These are phyloP conservation scores for Epirrita christyi DNA, from an alignment of 2,888 invertebrate species.

Conservation along the genomic window DNA sequence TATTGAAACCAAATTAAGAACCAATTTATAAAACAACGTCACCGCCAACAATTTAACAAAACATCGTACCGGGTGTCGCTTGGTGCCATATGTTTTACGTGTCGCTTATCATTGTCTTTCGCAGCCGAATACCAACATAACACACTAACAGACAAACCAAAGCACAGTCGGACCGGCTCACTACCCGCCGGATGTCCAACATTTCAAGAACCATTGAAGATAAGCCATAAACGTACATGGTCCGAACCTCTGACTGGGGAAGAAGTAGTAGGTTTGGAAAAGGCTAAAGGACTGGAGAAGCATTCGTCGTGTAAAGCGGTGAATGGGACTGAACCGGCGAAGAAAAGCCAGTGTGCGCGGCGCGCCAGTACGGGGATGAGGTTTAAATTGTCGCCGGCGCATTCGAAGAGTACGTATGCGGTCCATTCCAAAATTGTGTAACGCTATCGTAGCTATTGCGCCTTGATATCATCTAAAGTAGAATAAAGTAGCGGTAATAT, in stretches of 20 bases:
- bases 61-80: constrained; percentile 69
- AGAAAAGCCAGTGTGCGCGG: constrained; percentile 67
- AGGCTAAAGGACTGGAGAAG: constrained; percentile 44
- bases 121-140: constrained; percentile 79
- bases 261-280: constrained; percentile 68
- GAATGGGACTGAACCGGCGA: constrained; percentile 63
- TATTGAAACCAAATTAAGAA: too few species aligned
- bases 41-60: constrained; percentile 46
- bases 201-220: constrained; percentile 69
- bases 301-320: constrained; percentile 68
- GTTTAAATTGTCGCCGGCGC: constrained; percentile 76
- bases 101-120: constrained; percentile 60
- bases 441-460: neutral
- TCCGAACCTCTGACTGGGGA: constrained; percentile 88
- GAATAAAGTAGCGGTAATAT: constrained; percentile 8
- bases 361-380: constrained; percentile 77
- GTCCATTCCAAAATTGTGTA: constrained; percentile 5
- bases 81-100: constrained; percentile 75
- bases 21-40: constrained; percentile 26
- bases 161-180: constrained; percentile 74
- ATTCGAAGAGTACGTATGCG: constrained; percentile 79
- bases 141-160: constrained; percentile 74
- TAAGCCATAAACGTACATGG: constrained; percentile 87
- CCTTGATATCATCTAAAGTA: neutral
- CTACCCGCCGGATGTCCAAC: constrained; percentile 69